These are phyloP conservation scores for Gnathochromis pfefferi DNA, from an alignment of 2,113 vertebrate species.

Conservation along the genomic window DNA sequence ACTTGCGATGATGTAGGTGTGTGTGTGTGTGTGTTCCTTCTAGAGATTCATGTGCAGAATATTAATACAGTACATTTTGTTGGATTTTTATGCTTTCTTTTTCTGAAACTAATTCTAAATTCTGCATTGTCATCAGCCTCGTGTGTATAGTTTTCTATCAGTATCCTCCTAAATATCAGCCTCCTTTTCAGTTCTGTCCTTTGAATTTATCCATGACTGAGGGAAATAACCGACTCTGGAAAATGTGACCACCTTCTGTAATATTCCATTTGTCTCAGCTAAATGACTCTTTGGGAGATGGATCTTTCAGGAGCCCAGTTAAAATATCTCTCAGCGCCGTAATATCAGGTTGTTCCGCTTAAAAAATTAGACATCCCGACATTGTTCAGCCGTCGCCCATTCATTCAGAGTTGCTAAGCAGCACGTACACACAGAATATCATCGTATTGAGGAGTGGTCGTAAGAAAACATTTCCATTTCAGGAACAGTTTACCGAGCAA, in stretches of 20 bases:
- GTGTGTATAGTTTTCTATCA: background rate
- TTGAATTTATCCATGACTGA: conserved; percentile 14
- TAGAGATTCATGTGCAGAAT: background rate
- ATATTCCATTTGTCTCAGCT: conserved; percentile 40
- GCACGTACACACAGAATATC: conserved; percentile 32
- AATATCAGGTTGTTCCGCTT: conserved; percentile 23
- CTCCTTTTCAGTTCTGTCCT: conserved; percentile 1
- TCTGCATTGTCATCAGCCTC: background rate
- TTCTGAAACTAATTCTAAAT: background rate
- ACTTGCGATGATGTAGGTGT: background rate
- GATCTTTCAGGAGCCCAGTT: conserved; percentile 45
- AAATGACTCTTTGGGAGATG: conserved; percentile 44
- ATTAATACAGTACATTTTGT: background rate
- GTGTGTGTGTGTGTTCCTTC: background rate
- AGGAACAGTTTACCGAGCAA: conserved; percentile 30
- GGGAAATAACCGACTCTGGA: conserved; percentile 33
- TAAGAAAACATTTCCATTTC: conserved; percentile 57
- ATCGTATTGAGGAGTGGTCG: conserved; percentile 20
- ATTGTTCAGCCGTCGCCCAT: conserved; percentile 40
- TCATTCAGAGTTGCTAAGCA: conserved; percentile 52
- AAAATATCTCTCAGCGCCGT: conserved; percentile 51
- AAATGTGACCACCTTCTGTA: conserved; percentile 40
- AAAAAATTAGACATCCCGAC: conserved; percentile 45
- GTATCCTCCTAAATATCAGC: background rate
- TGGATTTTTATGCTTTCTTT: background rate